A percentile compares a stretch with the other conserved stretches of the same genome.
Conservation (phyloP, 2,113 vertebrate genomes). For the Corythaeola cristata region DNA sequence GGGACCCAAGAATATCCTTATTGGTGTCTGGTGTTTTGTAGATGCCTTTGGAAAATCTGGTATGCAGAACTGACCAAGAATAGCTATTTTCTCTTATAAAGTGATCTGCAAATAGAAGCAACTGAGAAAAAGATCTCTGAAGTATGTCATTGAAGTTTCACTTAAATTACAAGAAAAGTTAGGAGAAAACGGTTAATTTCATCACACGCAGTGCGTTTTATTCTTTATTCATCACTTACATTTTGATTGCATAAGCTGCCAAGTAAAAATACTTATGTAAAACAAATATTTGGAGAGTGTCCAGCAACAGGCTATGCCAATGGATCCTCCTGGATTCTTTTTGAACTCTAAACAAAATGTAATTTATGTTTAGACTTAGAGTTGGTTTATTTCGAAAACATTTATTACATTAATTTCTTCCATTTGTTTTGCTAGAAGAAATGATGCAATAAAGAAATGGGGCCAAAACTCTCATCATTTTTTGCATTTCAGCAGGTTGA, state of each 20-base stretch:
- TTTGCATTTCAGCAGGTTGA: background rate
- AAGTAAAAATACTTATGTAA: background rate
- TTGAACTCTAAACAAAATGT: background rate
- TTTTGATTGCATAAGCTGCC: background rate
- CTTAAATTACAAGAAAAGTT: background rate
- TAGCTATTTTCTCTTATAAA: background rate
- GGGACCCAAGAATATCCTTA: background rate
- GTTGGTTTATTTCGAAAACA: background rate
- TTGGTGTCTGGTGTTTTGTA: background rate
- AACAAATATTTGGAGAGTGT: background rate
- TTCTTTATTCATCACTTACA: background rate
- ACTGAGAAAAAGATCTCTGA: background rate
- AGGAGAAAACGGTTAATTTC: background rate
- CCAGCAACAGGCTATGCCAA: background rate
- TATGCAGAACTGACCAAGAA: conserved; percentile 3
- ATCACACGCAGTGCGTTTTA: background rate
- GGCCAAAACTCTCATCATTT: background rate
- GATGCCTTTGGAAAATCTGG: conserved; percentile 1
- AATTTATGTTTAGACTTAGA: background rate
- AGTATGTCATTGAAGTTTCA: background rate
- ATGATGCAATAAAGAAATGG: background rate
- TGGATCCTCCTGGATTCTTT: background rate
- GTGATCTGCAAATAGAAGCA: background rate
- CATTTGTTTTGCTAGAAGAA: background rate
- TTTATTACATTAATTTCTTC: background rate